Conservation (phyloP, 1,140 invertebrate genomes). For the Chlorops oryzae region DNA sequence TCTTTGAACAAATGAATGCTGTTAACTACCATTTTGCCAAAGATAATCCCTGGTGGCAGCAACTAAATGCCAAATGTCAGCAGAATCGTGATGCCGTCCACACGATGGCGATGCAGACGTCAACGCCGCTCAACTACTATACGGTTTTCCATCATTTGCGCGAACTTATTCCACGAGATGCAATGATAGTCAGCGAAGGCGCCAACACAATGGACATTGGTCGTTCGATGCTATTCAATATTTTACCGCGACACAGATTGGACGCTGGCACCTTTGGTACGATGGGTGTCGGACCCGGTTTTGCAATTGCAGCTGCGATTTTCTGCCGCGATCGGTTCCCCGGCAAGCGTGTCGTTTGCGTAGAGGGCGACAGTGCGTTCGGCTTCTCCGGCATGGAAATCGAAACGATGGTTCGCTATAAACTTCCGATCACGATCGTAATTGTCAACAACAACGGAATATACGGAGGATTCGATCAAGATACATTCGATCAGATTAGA, state of each 20-base stretch:
- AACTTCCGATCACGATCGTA: slow-evolving; percentile 83
- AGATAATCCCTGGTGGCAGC: slow-evolving; percentile 55
- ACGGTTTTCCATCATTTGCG: slow-evolving; percentile 79
- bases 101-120: slow-evolving; percentile 55
- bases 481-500: slow-evolving; percentile 66
- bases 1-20: slow-evolving; percentile 54
- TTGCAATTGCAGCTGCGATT: slow-evolving; percentile 86
- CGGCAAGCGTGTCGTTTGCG: slow-evolving; percentile 73
- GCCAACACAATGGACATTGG: slow-evolving; percentile 99
- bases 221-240: slow-evolving; percentile 77
- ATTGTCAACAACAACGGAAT: slow-evolving; percentile 97
- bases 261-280: slow-evolving; percentile 94
- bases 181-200: slow-evolving; percentile 93
- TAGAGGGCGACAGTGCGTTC: slow-evolving; percentile 94
- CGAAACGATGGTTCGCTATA: slow-evolving; percentile 92
- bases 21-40: slow-evolving; percentile 51
- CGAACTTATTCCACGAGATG: slow-evolving; percentile 68
- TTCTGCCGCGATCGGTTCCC: slow-evolving; percentile 78
- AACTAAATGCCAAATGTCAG: slow-evolving; percentile 54
- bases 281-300: slow-evolving; percentile 93
- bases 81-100: slow-evolving; percentile 56
- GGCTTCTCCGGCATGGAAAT: slow-evolving; percentile 97
- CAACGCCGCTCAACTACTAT: slow-evolving; percentile 88
- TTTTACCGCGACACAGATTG: slow-evolving; percentile 73
- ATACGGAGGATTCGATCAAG: slow-evolving; percentile 75